Evolutionary conservation across 2,113 vertebrate genomes (phyloP).

Genomic region (Proteles cristata): DNA sequence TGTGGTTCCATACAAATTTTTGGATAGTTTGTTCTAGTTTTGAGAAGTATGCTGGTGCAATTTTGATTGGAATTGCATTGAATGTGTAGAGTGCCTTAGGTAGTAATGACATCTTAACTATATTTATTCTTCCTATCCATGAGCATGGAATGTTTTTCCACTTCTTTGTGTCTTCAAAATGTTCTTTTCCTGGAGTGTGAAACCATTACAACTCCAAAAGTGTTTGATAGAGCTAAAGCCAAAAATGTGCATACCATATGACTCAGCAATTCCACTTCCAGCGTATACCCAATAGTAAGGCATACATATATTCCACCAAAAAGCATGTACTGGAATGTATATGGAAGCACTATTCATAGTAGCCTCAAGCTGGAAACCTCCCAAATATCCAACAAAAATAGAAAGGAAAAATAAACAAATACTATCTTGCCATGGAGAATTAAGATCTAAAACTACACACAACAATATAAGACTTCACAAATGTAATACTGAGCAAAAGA

Average conservation of each 20-base stretch:
- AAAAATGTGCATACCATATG: neutral
- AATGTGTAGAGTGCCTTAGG: no score
- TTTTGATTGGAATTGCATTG: no score
- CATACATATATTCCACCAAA: neutral
- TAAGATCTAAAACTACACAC: conserved; percentile 6
- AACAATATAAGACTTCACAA: neutral
- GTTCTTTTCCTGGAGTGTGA: neutral
- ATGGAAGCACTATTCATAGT: conserved; percentile 5
- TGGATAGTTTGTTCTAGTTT: no score
- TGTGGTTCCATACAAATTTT: no score
- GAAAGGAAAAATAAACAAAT: conserved; percentile 48
- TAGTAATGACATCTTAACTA: no score
- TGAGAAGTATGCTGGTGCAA: no score
- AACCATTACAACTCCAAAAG: conserved; percentile 35
- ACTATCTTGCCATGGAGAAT: neutral
- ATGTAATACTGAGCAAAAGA: neutral
- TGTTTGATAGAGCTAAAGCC: neutral
- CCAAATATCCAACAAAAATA: conserved; percentile 13
- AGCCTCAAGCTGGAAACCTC: conserved; percentile 28
- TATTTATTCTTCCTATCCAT: no score
- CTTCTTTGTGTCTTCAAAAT: no score
- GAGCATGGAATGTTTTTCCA: no score
- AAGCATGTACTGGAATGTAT: neutral
- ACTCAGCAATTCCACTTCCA: conserved; percentile 1
- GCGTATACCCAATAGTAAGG: neutral